Evolutionary conservation across 2,113 vertebrate species (phyloP).

Genomic region (Gallinago paraguaiae): DNA sequence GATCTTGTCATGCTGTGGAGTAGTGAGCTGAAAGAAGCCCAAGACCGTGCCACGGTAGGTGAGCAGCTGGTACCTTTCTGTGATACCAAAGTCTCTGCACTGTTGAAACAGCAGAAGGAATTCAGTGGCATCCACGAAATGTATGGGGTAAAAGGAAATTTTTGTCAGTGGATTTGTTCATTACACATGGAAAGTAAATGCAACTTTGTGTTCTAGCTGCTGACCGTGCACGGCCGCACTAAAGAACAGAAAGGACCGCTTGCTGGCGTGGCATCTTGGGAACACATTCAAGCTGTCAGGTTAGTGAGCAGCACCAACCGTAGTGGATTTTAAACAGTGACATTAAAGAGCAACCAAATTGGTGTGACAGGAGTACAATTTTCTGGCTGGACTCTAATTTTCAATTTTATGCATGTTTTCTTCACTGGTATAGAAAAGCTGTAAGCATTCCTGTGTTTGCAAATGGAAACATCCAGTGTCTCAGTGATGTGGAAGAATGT

Average conservation of each 20-base stretch:
- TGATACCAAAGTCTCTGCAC: neutral
- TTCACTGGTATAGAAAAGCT: slow-evolving; percentile 78
- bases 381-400: neutral
- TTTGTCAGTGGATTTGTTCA: neutral
- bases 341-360: neutral
- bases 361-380: neutral
- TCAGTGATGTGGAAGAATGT: slow-evolving; percentile 90
- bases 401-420: neutral
- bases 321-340: neutral
- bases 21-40: neutral
- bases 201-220: slow-evolving; percentile 75
- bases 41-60: neutral
- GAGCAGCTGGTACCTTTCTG: neutral
- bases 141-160: neutral
- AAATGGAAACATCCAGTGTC: slow-evolving; percentile 94
- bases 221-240: slow-evolving; percentile 94
- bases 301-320: slow-evolving; percentile 54
- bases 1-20: neutral
- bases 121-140: neutral
- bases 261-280: slow-evolving; percentile 90
- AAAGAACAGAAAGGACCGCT: slow-evolving; percentile 96
- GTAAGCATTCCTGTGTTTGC: slow-evolving; percentile 95
- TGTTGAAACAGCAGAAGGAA: neutral
- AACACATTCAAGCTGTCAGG: slow-evolving; percentile 93
- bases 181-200: neutral